Evolutionary conservation across 2,888 invertebrate species (phyloP).

Genomic region (Zeuzera pyrina): DNA sequence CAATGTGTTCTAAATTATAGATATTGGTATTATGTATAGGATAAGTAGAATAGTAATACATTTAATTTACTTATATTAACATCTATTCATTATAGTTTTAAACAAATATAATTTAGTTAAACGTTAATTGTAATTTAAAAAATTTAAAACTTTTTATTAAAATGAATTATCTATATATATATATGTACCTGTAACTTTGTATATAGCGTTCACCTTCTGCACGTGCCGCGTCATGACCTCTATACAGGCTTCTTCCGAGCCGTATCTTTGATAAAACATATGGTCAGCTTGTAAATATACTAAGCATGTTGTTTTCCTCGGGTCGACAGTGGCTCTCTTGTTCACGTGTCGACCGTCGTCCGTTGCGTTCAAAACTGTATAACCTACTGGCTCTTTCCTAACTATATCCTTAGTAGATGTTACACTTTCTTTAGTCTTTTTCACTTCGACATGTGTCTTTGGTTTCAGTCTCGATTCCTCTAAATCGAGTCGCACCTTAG

Average conservation of each 20-base stretch:
- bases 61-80: no score
- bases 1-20: no score
- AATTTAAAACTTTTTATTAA: no score
- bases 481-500: conserved; percentile 65
- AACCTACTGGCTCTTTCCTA: conserved; percentile 71
- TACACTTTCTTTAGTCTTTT: conserved; percentile 77
- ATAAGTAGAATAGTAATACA: not conserved
- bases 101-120: no score
- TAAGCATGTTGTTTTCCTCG: conserved; percentile 94
- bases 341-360: conserved; percentile 75
- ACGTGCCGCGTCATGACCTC: conserved; percentile 96
- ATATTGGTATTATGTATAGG: no score
- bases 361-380: conserved; percentile 58
- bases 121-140: no score
- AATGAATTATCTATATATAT: no score
- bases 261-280: conserved; percentile 95
- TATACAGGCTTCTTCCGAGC: conserved; percentile 94
- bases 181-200: conserved; percentile 85
- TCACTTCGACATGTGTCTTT: conserved; percentile 78
- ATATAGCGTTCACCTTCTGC: conserved; percentile 92
- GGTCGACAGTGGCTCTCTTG: conserved; percentile 82
- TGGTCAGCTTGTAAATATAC: conserved; percentile 97
- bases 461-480: conserved; percentile 75
- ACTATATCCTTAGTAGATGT: conserved; percentile 77
- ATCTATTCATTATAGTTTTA: no score